Evolutionary conservation across 2,797 vertebrate genomes (phyloP), one percentile per base, ranked within the genome.

Genomic region (Lepilemur septentrionalis): DNA sequence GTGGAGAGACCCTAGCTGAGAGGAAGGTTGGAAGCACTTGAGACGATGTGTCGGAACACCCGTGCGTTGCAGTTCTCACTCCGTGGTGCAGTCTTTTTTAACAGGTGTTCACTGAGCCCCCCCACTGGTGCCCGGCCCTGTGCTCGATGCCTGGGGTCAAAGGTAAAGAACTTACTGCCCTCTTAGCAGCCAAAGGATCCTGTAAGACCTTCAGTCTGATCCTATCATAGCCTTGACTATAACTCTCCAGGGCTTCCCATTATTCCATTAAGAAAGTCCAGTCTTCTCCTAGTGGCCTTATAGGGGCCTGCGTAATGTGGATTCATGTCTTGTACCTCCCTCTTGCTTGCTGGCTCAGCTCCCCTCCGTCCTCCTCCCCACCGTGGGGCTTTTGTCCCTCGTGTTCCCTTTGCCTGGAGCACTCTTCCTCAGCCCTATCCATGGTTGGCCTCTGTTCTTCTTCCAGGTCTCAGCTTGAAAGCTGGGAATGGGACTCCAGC

Each of bases 91-190:
- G 82, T 48, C 23, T 52, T 57, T 87, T 41, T 52, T 61, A 85
- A 57, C 41, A 82, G 61, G 63, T 78, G 48, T 38, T 85, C 35
- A 32, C 25, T 48, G 55, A 69, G 79, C 84, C 65, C 52, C 52
- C 1, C 1, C 10, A 15, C 28, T 63, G 72, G 84, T 76, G 52
- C 70, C 38, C 0, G 5, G 25, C 46, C 32, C 55, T 78, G 38
- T 65, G 73, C 75, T 91, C 52, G 48, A 41, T 93, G 93, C 79
- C 61, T 82, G 41, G 83, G 86, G 72, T 95, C 72, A 76, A 61
- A 67, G 93, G 55, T 85, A 35, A 80, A 92, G 95, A 93, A 72
- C 52, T 43, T 80, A 32, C 38, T 23, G 1, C 61, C 67, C 38
- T 72, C 30, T 59, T 41, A 80, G 81, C 57, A 67, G 30, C 55